These are phyloP conservation scores for Campylomormyrus tamandua DNA, from an alignment of 2,113 vertebrate genomes.

Conservation along the genomic window DNA sequence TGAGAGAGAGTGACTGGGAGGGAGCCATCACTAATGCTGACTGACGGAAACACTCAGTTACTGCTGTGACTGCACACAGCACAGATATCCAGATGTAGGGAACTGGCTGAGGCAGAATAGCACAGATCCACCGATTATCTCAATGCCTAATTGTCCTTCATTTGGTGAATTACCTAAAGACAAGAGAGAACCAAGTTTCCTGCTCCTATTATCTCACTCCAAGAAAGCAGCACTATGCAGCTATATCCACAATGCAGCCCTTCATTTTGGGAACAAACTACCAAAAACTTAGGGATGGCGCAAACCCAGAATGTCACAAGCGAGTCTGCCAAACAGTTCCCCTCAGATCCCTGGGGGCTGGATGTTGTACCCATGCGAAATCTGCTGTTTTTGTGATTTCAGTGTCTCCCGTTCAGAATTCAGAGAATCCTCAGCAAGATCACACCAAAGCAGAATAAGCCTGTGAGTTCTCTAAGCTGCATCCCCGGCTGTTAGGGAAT, in stretches of 20 bases:
- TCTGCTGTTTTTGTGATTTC: neutral
- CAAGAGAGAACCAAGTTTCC: neutral
- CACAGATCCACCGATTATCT: neutral
- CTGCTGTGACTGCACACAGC: neutral
- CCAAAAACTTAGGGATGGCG: neutral
- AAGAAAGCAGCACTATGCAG: neutral
- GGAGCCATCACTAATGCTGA: neutral
- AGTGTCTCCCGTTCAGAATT: neutral
- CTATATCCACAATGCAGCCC: neutral
- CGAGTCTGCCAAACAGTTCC: neutral
- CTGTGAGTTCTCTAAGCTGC: neutral
- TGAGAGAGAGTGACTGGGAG: neutral
- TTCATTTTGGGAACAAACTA: neutral
- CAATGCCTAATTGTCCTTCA: neutral
- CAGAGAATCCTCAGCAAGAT: neutral
- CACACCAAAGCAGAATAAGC: neutral
- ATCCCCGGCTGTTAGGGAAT: neutral
- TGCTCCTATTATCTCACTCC: neutral
- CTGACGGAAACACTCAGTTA: neutral
- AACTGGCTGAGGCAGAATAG: neutral
- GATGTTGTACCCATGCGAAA: neutral
- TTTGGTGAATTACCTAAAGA: conserved; percentile 1
- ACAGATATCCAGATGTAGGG: neutral
- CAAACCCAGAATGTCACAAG: neutral
- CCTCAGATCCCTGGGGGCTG: neutral